These are phyloP conservation scores for Hyperoplus immaculatus DNA, from an alignment of 2,797 vertebrate species.

Conservation along the genomic window DNA sequence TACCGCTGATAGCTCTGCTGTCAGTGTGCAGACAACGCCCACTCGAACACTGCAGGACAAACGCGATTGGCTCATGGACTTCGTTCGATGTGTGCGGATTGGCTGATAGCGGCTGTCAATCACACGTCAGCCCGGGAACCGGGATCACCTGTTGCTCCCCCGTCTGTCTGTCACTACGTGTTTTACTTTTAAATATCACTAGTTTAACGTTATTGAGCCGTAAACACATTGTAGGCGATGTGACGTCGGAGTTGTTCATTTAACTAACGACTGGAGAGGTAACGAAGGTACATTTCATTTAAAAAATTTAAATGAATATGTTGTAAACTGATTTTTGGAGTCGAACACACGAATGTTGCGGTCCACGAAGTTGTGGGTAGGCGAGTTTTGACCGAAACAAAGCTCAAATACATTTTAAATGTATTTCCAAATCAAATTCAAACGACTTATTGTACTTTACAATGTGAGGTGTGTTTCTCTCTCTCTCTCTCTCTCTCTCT, in stretches of 20 bases:
- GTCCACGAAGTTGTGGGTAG: background rate
- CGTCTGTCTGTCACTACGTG: slow-evolving; percentile 26
- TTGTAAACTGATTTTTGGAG: background rate
- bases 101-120: slow-evolving; percentile 52
- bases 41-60: slow-evolving; percentile 38
- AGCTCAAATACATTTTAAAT: background rate
- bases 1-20: slow-evolving; percentile 44
- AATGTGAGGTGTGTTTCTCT: background rate
- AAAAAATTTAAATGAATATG: background rate
- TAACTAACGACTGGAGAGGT: background rate
- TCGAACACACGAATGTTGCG: no score
- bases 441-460: fast-evolving
- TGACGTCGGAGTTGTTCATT: background rate
- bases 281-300: background rate
- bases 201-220: background rate
- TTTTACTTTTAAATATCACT: slow-evolving; percentile 5
- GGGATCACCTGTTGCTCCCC: slow-evolving; percentile 79
- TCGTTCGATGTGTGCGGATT: slow-evolving; percentile 33
- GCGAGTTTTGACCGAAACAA: background rate
- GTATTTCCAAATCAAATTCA: no score
- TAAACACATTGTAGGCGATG: no score
- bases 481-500: no score
- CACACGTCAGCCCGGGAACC: slow-evolving; percentile 51
- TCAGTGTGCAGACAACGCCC: slow-evolving; percentile 58
- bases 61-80: slow-evolving; percentile 47